Base-by-base conservation (phyloP, 2,113 vertebrate species). In the Gadus chalcogrammus region DNA sequence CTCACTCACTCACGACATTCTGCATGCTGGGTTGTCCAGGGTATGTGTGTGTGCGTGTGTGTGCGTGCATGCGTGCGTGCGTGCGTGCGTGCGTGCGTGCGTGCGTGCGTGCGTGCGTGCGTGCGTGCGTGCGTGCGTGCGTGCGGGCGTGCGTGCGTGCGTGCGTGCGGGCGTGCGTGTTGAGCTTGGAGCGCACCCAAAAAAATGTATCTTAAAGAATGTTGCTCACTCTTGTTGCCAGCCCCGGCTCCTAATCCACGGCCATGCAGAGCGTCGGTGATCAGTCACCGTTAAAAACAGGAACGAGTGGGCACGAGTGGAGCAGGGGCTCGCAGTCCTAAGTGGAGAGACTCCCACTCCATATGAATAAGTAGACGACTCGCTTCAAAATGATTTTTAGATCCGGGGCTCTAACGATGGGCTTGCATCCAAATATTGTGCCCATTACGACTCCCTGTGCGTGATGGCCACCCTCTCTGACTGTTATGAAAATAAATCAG, bases 401-500 rank as follows among this genome's bases (percentile, higher is more conserved):
- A 62, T 73, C 63, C n/a, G 58, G 69, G 69, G 72, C 18, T 72
- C 52, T 61, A 62, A 56, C 61, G 67, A 72, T 64, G 79, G 79
- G 75, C 63, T 42, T 1, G 3, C n/a, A 53, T 83, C 77, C 80
- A 76, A 81, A 76, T 48, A 27, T 80, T 59, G 61, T 85, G 24
- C 62, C 31, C 38, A 55, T 35, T 70, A 42, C 3, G 3, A 78
- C 27, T 69, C 31, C 16, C 59, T 17, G 42, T 28, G 69, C 35
- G 66, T 77, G 84, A 80, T 73, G 80, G 70, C 78, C 71, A 78
- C 74, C 65, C 65, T 48, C 71, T 80, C 70, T 73, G 66, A 83
- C 75, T 80, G 74, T 73, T 83, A 78, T 84, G 72, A 42, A 70
- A 83, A 82, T 79, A 79, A 85, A 87, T 61, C 83, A 71, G 70